Evolutionary conservation across 2,888 invertebrate species (phyloP).

Genomic region (Limnephilus rhombicus): DNA sequence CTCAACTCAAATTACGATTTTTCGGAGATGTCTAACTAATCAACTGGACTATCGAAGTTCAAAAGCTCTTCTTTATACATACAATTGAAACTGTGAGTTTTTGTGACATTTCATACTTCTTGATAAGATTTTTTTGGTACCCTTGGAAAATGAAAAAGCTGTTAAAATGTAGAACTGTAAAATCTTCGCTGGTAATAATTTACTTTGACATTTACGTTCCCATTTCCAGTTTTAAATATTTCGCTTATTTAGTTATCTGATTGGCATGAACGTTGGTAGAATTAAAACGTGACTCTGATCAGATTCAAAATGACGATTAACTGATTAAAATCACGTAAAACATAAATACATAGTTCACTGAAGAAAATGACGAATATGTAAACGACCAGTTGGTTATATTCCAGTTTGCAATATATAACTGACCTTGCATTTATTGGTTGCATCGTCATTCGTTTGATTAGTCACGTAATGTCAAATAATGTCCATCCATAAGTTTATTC

Average conservation of each 20-base stretch:
- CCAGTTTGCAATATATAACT: background rate
- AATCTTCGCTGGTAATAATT: background rate
- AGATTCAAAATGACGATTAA: background rate
- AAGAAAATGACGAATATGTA: background rate
- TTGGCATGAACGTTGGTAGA: background rate
- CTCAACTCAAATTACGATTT: too few relatives aligned
- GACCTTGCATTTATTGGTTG: background rate
- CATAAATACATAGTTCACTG: background rate
- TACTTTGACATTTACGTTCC: background rate
- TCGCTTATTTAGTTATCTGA: background rate
- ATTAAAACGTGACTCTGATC: background rate
- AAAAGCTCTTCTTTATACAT: too few relatives aligned
- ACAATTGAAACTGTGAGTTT: too few relatives aligned
- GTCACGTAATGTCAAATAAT: background rate
- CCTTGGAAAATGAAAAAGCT: background rate
- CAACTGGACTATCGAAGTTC: too few relatives aligned
- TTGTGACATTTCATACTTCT: too few relatives aligned
- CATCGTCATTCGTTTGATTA: background rate
- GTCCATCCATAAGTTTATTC: background rate
- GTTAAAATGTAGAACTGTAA: background rate
- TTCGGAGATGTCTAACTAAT: too few relatives aligned
- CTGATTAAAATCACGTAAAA: slow-evolving; percentile 1
- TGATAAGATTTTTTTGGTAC: too few relatives aligned
- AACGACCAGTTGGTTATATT: background rate
- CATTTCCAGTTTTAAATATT: background rate